Conservation (phyloP, 2,797 vertebrate species). For the Darevskia mixta region DNA sequence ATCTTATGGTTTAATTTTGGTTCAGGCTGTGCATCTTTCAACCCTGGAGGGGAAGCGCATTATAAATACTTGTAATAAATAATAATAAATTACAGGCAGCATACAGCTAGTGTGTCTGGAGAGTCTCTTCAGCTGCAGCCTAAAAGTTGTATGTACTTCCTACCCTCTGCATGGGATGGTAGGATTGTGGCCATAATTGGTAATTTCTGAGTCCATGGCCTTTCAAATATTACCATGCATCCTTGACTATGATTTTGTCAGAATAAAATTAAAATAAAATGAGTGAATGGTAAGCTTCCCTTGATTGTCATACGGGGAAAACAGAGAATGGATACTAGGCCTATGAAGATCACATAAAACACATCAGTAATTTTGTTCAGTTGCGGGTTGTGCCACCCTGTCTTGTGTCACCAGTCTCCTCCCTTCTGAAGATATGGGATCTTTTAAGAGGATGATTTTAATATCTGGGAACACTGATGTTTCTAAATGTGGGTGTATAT, state of each 20-base stretch:
- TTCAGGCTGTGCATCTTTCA: too few relatives aligned
- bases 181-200: neutral
- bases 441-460: neutral
- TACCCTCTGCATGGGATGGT: neutral
- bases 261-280: neutral
- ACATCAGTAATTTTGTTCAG: neutral
- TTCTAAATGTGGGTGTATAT: neutral
- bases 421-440: neutral
- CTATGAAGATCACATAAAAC: constrained; percentile 24
- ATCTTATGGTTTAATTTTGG: too few relatives aligned
- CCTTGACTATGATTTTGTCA: neutral
- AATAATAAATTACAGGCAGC: too few relatives aligned
- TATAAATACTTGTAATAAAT: too few relatives aligned
- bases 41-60: too few relatives aligned
- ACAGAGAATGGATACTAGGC: neutral
- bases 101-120: neutral
- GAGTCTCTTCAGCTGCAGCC: too few relatives aligned
- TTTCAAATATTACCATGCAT: neutral
- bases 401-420: neutral
- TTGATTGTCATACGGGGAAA: neutral
- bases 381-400: neutral
- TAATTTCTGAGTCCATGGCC: neutral
- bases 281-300: neutral
- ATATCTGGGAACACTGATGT: neutral
- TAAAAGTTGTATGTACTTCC: neutral